Evolutionary conservation across 2,888 invertebrate species (phyloP).

Genomic region (Xanthostigma xanthostigma): DNA sequence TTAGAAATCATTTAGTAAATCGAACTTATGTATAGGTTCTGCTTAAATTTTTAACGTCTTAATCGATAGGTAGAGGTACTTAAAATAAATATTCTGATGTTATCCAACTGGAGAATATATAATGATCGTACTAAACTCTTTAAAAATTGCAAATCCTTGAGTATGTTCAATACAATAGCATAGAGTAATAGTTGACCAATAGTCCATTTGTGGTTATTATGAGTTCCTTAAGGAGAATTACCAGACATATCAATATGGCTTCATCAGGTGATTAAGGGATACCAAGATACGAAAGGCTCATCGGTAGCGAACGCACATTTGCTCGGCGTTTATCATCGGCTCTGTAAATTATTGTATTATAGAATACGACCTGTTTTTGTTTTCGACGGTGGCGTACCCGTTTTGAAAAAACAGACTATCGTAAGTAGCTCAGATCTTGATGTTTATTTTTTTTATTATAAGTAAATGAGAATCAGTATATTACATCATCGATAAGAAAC

Average conservation of each 20-base stretch:
- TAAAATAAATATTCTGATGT: too few species aligned
- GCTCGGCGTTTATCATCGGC: constrained; percentile 78
- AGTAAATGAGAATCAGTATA: too few species aligned
- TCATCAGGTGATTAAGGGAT: constrained; percentile 92
- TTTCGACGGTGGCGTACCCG: constrained; percentile 92
- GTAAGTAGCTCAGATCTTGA: constrained; percentile 36
- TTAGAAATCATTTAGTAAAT: too few species aligned
- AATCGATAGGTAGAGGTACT: too few species aligned
- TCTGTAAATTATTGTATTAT: constrained; percentile 92
- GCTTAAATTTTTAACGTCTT: too few species aligned
- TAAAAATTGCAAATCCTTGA: too few species aligned
- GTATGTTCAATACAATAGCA: too few species aligned
- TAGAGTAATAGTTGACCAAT: too few species aligned
- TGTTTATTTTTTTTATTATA: constrained; percentile 1
- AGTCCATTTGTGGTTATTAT: constrained; percentile 9
- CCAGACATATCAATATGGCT: constrained; percentile 98
- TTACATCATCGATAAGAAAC: not conserved
- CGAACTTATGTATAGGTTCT: too few species aligned
- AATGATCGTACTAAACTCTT: too few species aligned
- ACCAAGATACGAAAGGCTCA: constrained; percentile 71
- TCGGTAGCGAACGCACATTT: constrained; percentile 83
- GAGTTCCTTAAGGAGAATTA: constrained; percentile 12
- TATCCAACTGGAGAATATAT: too few species aligned
- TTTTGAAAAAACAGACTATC: constrained; percentile 82
- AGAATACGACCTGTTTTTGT: constrained; percentile 95